Conservation (phyloP, 1,140 invertebrate genomes). For the Melitaea cinxia region DNA sequence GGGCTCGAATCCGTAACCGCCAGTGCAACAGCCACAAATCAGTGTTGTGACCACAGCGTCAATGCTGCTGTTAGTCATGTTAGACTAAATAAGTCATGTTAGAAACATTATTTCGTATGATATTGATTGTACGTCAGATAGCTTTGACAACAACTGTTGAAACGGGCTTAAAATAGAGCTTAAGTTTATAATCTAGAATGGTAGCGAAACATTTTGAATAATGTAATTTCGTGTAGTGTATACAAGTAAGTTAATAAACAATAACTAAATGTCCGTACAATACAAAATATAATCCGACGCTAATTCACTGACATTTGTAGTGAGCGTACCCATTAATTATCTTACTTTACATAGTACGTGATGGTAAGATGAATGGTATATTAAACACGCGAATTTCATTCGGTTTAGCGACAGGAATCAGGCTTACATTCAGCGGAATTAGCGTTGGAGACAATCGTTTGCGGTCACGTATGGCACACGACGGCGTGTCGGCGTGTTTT, state of each 20-base stretch:
- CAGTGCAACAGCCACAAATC: no score
- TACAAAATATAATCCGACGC: not conserved
- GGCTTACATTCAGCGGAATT: slow-evolving; percentile 32
- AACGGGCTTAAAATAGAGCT: no score
- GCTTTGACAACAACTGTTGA: no score
- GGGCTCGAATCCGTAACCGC: no score
- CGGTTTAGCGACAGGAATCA: slow-evolving; percentile 34
- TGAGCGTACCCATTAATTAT: slow-evolving; percentile 14
- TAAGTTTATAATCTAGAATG: no score
- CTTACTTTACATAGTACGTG: slow-evolving; percentile 14
- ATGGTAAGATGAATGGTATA: slow-evolving; percentile 14
- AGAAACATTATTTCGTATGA: no score
- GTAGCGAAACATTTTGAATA: no score
- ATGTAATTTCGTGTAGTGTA: no score
- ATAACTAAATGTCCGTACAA: not conserved
- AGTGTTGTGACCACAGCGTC: no score
- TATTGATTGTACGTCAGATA: no score
- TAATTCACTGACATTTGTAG: not conserved
- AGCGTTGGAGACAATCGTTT: slow-evolving; percentile 15
- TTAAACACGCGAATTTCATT: slow-evolving; percentile 9
- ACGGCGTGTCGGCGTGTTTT: slow-evolving; percentile 7
- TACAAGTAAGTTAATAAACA: not conserved
- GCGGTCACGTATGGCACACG: slow-evolving; percentile 30
- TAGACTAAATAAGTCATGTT: no score
- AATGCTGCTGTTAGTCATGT: no score